These are phyloP conservation scores for Martes flavigula DNA, from an alignment of 2,797 vertebrate genomes.

Conservation along the genomic window DNA sequence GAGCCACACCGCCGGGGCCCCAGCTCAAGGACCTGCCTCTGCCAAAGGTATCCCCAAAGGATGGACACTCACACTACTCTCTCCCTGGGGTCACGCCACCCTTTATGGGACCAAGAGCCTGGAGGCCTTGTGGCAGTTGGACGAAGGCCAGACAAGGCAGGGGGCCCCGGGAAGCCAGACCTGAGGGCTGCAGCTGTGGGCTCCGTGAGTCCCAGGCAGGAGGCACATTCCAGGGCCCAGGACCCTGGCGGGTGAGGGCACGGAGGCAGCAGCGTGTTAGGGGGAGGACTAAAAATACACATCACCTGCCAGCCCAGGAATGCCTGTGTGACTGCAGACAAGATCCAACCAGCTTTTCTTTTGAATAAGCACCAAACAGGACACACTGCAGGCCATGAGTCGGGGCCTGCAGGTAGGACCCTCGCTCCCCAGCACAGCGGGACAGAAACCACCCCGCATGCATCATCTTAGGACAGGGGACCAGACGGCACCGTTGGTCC, in stretches of 20 bases:
- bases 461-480: not conserved
- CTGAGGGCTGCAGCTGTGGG: accelerated
- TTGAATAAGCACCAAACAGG: accelerated
- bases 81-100: not conserved
- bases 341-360: not conserved
- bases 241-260: not conserved
- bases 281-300: not conserved
- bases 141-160: not conserved
- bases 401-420: not conserved
- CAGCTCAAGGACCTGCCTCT: accelerated
- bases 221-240: not conserved
- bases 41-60: not conserved
- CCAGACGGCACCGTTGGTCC: not conserved
- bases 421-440: no score
- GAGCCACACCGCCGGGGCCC: accelerated
- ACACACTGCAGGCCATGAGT: not conserved
- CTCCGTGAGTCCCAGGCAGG: not conserved
- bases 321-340: no score
- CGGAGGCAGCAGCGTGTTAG: not conserved
- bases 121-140: not conserved
- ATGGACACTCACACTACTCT: not conserved
- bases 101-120: no score
- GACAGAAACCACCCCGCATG: accelerated
- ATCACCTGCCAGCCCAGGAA: not conserved
- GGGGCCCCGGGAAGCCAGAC: not conserved